Base-by-base conservation (phyloP, 2,888 invertebrate genomes). In the Erebia epiphron region DNA sequence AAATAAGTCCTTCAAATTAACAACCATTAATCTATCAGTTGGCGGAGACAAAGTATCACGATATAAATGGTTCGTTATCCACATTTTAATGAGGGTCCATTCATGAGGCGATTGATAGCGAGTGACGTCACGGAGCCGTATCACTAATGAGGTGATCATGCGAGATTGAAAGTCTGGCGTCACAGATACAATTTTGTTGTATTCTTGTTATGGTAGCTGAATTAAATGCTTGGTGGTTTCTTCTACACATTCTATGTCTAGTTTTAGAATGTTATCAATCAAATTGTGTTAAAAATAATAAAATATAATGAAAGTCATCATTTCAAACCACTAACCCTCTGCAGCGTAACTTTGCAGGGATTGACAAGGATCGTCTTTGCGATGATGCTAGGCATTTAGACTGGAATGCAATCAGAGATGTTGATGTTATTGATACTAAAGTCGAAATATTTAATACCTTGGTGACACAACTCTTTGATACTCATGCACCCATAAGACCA, bases 91-190 rank as follows among this genome's bases (percentile, higher is more conserved):
- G 76, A 76, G 69, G 68, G 69, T 57, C 69, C 71, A 65, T 68
- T 68, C 43, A 46, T 64, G 63, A 71, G 50, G 57, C 65, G 73
- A 73, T 73, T 75, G 78, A 77, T 76, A 74, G 76, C 74, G 77
- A 76, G 76, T 78, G 78, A 79, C 74, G 75, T 76, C 76, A 79
- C 81, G 73, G 68, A 63, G 65, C 82, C 78, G 84, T 79, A 82
- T 84, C 79, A 79, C 85, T 90, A 90, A 90, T 86, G 90, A 91
- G 79, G 77, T 77, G 77, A 78, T 79, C 81, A 82, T 80, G 79
- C 81, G 76, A 75, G 79, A 75, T 73, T 83, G 83, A 78, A 78
- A 78, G 78, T 75, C 75, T 68, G 69, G 69, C 60, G 79, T 75
- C 79, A 68, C 77, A 73, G 74, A 73, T 73, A 73, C 76, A 68